phyloP scores from a whole-genome alignment of 2,113 vertebrate genomes.

The Cairina moschata region DNA sequence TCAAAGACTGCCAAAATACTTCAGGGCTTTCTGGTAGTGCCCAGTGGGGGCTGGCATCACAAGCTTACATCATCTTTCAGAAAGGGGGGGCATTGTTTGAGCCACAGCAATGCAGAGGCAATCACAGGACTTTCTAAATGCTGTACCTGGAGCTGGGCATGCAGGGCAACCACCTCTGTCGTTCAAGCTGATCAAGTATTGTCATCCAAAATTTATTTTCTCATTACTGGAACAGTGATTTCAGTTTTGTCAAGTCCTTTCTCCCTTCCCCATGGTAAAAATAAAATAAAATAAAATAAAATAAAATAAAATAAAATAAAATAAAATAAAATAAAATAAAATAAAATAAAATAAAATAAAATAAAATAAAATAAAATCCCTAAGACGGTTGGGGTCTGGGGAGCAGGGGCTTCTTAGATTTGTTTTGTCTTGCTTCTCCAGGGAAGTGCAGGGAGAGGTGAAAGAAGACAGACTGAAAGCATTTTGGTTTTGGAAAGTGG shows the following conservation, averaged over 20 bases:
- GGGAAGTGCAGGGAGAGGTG: neutral
- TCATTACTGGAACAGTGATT: neutral
- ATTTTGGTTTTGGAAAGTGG: neutral
- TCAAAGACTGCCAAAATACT: neutral
- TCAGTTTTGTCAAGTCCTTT: neutral
- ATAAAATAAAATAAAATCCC: neutral
- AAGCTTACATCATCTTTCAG: neutral
- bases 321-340: neutral
- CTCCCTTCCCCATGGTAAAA: neutral
- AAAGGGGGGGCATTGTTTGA: neutral
- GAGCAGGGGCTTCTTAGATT: neutral
- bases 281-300: neutral
- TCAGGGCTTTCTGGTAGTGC: neutral
- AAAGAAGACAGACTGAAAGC: neutral
- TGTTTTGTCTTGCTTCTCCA: neutral
- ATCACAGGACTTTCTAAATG: neutral
- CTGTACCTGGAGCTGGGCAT: neutral
- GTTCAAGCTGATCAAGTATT: neutral
- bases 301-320: neutral
- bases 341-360: neutral
- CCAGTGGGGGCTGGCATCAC: fast-evolving
- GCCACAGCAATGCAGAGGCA: neutral
- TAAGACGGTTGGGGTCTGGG: neutral
- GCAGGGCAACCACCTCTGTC: neutral
- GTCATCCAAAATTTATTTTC: neutral